Evolutionary conservation across 2,113 vertebrate genomes (phyloP), one percentile per base, ranked within the genome.

Genomic region (Pongo abelii): DNA sequence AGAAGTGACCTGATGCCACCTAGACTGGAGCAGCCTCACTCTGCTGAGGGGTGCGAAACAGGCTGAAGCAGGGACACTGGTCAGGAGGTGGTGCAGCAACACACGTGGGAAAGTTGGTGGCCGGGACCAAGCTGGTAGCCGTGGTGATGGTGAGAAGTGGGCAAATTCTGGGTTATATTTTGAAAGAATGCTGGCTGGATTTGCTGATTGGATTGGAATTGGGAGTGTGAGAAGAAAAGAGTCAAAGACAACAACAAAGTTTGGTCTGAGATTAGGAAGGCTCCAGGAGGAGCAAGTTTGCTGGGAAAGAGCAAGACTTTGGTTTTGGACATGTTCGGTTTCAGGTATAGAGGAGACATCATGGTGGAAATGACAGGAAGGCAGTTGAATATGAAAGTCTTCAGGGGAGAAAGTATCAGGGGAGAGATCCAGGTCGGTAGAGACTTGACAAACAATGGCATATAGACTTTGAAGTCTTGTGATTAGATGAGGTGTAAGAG

Each of bases 51-150:
- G 27, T 74, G 46, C 3, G 43, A 48, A 67, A 13, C 0, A 89
- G 25, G 10, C 9, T 22, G 14, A n/a, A 17, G 32, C 22, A 50
- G 14, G 32, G 13, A 23, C 0, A 1, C 1, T 5, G 8, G 2
- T 30, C 5, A 9, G 3, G 32, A 23, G 27, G 16, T 4, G 32
- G 22, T 50, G 7, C 16, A 14, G 22, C 14, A 35, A 17, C 27
- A 61, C 22, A 70, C 25, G 17, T 23, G 23, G 87, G 30, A 67
- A 59, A 55, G 23, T 25, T 2, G 4, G 61, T 27, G 59, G 35
- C 72, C 18, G 22, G 61, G 84, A 74, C 40, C 46, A 75, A 69
- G 32, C 20, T 69, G 64, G 38, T 10, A 61, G 46, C 2, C 2
- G 46, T 32, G 38, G 40, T 40, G 8, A 3, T 79, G 35, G 20